A percentile compares a stretch with the other conserved stretches of the same genome.
phyloP scores from a whole-genome alignment of 37 sponge, comb jelly and placozoan species.

The Spongia lamella region DNA sequence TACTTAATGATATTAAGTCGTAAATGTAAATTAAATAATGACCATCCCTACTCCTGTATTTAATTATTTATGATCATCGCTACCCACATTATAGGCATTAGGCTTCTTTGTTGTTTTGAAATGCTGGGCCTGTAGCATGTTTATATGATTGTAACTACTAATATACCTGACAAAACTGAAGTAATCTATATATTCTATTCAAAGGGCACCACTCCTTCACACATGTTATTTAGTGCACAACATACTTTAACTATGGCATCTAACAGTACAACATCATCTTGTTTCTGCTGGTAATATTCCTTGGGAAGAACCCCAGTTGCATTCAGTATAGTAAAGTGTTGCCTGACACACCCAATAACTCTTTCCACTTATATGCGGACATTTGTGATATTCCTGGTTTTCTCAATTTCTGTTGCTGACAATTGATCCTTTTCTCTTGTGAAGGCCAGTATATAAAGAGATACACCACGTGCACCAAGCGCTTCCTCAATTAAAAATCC shows the following conservation, averaged over 20 bases:
- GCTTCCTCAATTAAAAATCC: not conserved
- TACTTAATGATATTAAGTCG: too few relatives aligned
- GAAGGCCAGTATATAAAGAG: slow-evolving; percentile 31
- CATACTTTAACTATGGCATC: slow-evolving; percentile 54
- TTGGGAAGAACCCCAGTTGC: slow-evolving; percentile 33
- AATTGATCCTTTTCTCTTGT: slow-evolving; percentile 43
- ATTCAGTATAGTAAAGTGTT: slow-evolving; percentile 35
- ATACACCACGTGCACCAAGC: not conserved
- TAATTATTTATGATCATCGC: too few relatives aligned
- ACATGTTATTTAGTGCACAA: slow-evolving; percentile 54
- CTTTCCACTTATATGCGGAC: slow-evolving; percentile 59
- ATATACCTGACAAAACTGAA: too few relatives aligned
- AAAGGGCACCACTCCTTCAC: slow-evolving; percentile 38
- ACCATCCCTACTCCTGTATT: too few relatives aligned
- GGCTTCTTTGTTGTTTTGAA: too few relatives aligned
- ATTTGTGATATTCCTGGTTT: slow-evolving; percentile 36
- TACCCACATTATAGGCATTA: too few relatives aligned
- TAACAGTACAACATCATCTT: slow-evolving; percentile 8
- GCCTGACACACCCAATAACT: slow-evolving; percentile 46
- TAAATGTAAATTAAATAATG: too few relatives aligned
- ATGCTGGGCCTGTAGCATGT: too few relatives aligned
- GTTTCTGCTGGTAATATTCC: slow-evolving; percentile 10
- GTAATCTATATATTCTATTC: not conserved
- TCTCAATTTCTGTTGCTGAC: slow-evolving; percentile 37
- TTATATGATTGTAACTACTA: too few relatives aligned